phyloP scores from a whole-genome alignment of 2,113 vertebrate genomes.

The Pardalotus punctatus region DNA sequence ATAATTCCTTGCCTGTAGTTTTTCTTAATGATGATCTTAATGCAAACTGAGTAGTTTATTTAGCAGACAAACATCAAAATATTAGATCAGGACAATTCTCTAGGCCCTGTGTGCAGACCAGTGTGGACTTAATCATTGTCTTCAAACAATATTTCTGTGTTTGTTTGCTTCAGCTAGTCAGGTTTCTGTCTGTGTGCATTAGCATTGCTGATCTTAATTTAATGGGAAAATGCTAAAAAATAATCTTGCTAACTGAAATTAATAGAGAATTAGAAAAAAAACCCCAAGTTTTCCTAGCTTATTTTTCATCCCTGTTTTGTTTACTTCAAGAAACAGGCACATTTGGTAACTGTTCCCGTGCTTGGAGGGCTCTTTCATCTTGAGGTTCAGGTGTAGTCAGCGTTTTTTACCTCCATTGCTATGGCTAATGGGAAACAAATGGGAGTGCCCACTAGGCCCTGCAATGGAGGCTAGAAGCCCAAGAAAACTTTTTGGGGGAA shows the following conservation, averaged over 20 bases:
- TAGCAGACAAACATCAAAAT: not conserved
- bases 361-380: not conserved
- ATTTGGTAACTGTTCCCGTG: not conserved
- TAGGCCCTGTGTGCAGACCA: not conserved
- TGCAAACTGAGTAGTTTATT: slow-evolving; percentile 2
- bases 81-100: not conserved
- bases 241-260: not conserved
- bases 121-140: not conserved
- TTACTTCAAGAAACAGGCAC: not conserved
- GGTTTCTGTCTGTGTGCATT: not conserved
- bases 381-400: not conserved
- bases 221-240: not conserved
- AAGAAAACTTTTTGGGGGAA: not conserved
- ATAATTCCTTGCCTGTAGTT: not conserved
- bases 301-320: not conserved
- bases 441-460: not conserved
- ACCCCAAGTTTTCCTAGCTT: not conserved
- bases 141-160: not conserved
- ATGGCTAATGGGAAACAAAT: not conserved
- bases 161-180: not conserved
- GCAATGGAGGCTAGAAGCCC: not conserved
- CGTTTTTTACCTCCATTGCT: not conserved
- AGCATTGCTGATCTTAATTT: not conserved
- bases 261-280: not conserved
- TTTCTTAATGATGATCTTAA: slow-evolving; percentile 8